Percentiles rank a stretch among this genome's conserved stretches.
These are phyloP conservation scores for Strix aluco DNA, from an alignment of 2,113 vertebrate species.

Conservation along the genomic window DNA sequence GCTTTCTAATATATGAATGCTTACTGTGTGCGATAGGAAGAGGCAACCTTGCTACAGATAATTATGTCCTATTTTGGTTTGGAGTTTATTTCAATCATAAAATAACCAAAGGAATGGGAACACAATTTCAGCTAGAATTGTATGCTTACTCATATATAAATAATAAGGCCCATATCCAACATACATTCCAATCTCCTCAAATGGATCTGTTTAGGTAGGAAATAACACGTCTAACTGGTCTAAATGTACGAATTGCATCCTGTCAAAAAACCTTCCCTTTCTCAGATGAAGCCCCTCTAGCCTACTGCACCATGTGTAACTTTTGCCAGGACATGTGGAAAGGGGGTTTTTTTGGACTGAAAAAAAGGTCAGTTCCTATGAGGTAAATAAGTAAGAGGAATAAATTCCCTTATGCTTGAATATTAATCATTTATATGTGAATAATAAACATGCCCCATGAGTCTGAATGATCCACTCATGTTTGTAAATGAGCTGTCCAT, in stretches of 20 bases:
- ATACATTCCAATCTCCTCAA: background rate
- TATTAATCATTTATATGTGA: conserved; percentile 45
- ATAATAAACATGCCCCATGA: conserved; percentile 20
- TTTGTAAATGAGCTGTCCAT: conserved; percentile 36
- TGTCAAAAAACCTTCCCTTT: background rate
- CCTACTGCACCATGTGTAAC: background rate
- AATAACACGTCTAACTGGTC: background rate
- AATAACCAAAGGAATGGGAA: background rate
- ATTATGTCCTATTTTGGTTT: background rate
- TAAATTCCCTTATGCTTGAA: background rate
- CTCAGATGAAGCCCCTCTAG: background rate
- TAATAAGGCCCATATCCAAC: background rate
- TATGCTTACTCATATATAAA: conserved; percentile 14
- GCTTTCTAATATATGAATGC: background rate
- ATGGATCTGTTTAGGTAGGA: background rate
- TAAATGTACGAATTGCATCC: background rate
- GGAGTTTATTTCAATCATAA: background rate
- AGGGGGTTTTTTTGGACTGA: background rate
- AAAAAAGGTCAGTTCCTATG: background rate
- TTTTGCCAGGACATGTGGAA: background rate
- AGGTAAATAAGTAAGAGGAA: background rate
- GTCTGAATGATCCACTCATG: conserved; percentile 24
- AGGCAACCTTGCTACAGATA: background rate
- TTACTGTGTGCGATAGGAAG: background rate
- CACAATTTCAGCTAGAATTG: background rate